A percentile compares a stretch with the other conserved stretches of the same genome.
These are phyloP conservation scores for Loriculus beryllinus DNA, from an alignment of 2,797 vertebrate genomes.

Conservation along the genomic window DNA sequence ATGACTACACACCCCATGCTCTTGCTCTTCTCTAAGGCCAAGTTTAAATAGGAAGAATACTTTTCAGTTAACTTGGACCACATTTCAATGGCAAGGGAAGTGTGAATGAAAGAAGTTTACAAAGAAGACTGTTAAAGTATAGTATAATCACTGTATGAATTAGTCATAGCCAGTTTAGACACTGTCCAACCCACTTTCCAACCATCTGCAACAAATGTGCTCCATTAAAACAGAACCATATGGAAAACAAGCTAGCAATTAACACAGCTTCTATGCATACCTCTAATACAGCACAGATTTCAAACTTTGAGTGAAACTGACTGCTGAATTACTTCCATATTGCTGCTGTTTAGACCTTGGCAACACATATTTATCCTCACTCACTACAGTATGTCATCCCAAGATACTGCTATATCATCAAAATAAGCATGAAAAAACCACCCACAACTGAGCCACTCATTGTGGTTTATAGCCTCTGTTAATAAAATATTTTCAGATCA, in stretches of 20 bases:
- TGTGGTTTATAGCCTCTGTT: constrained; percentile 45
- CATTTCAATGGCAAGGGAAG: constrained; percentile 81
- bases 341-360: constrained; percentile 85
- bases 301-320: constrained; percentile 88
- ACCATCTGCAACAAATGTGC: constrained; percentile 96
- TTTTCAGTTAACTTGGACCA: constrained; percentile 79
- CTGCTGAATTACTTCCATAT: constrained; percentile 88
- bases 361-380: constrained; percentile 73
- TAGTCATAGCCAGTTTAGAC: constrained; percentile 83
- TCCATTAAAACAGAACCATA: constrained; percentile 96
- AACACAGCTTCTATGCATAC: constrained; percentile 86
- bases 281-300: constrained; percentile 87
- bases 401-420: constrained; percentile 54
- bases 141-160: constrained; percentile 81
- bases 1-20: constrained; percentile 73
- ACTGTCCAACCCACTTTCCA: constrained; percentile 87
- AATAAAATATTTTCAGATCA: constrained; percentile 63
- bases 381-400: constrained; percentile 64
- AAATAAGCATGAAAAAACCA: constrained; percentile 58
- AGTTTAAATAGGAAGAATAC: constrained; percentile 73
- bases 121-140: constrained; percentile 75
- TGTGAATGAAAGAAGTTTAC: constrained; percentile 75
- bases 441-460: constrained; percentile 44
- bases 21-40: constrained; percentile 71
- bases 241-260: constrained; percentile 95